A percentile compares a stretch with the other conserved stretches of the same genome.
phyloP scores from a whole-genome alignment of 1,140 invertebrate species.

The Bombus picipes region DNA sequence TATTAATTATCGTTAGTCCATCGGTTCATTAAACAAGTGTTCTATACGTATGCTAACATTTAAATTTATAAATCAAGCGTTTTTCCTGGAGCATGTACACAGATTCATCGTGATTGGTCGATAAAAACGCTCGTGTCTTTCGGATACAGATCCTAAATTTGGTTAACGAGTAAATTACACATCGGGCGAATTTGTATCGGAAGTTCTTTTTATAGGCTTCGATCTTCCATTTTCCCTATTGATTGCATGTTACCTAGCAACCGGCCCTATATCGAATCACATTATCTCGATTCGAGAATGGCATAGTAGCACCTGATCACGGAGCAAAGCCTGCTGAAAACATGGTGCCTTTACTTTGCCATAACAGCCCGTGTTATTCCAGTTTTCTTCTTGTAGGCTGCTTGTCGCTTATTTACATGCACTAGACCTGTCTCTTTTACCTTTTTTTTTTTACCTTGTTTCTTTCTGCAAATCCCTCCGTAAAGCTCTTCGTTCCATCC shows the following conservation, averaged over 20 bases:
- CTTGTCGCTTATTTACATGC: constrained; percentile 43
- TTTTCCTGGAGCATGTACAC: not conserved
- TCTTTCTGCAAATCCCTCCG: constrained; percentile 42
- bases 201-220: constrained; percentile 39
- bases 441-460: constrained; percentile 31
- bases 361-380: constrained; percentile 44
- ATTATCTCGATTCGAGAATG: constrained; percentile 60
- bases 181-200: constrained; percentile 14
- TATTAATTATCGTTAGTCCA: not conserved
- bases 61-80: not conserved
- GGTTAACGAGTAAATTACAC: not conserved
- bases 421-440: constrained; percentile 3
- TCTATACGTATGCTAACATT: not conserved
- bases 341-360: constrained; percentile 42
- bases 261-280: constrained; percentile 38
- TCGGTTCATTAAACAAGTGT: not conserved
- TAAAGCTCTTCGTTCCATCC: constrained; percentile 31
- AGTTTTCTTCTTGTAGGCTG: constrained; percentile 39
- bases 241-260: constrained; percentile 50
- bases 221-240: constrained; percentile 46
- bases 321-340: constrained; percentile 30
- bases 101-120: not conserved
- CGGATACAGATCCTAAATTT: not conserved
- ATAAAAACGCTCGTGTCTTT: not conserved
- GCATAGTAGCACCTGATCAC: constrained; percentile 37